phyloP scores from a whole-genome alignment of 2,113 vertebrate genomes.

The Thalassarche chlororhynchos region DNA sequence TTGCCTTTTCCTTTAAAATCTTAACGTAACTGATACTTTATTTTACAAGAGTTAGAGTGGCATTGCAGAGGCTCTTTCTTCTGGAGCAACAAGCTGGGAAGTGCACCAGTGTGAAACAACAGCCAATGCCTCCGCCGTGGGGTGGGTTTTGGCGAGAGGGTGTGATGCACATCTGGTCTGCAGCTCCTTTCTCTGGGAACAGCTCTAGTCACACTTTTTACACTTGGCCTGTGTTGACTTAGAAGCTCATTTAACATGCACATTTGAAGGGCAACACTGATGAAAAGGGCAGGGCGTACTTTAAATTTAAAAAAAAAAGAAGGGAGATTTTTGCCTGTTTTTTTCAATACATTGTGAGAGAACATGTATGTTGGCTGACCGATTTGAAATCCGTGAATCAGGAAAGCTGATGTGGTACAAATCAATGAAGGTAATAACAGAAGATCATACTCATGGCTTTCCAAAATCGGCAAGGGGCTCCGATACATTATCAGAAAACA shows the following conservation, averaged over 20 bases:
- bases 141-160: neutral
- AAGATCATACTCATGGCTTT: neutral
- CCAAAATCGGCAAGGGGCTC: neutral
- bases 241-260: neutral
- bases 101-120: neutral
- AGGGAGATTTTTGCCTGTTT: neutral
- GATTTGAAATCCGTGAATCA: neutral
- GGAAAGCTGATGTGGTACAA: neutral
- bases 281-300: neutral
- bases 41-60: neutral
- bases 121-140: neutral
- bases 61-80: neutral
- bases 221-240: neutral
- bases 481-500: neutral
- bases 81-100: neutral
- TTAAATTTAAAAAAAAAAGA: neutral
- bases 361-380: neutral
- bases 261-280: neutral
- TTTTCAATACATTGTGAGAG: neutral
- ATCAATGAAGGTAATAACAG: neutral
- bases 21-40: neutral
- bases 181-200: constrained; percentile 33
- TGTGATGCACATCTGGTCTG: constrained; percentile 29
- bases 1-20: constrained; percentile 28
- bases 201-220: neutral